Percentiles rank a stretch among this genome's conserved stretches.
phyloP scores from a whole-genome alignment of 2,888 invertebrate species.

The Neoascia interrupta region DNA sequence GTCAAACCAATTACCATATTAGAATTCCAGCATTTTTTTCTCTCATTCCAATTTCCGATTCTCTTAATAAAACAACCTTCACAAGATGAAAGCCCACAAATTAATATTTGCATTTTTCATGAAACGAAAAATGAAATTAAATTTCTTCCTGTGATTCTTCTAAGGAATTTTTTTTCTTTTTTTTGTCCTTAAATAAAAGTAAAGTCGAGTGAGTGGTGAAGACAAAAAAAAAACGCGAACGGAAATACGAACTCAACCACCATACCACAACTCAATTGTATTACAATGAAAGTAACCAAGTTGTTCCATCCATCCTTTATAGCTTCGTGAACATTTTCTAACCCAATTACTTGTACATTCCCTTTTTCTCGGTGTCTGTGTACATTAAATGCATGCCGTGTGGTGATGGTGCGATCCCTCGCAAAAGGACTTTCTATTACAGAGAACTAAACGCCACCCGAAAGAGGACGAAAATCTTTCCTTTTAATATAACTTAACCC shows the following conservation, averaged over 20 bases:
- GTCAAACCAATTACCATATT: no score
- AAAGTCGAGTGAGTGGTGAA: constrained; percentile 2
- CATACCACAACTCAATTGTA: constrained; percentile 30
- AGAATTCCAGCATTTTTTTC: not conserved
- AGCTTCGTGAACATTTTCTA: constrained; percentile 35
- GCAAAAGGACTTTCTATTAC: constrained; percentile 7
- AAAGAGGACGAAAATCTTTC: no score
- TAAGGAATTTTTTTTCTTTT: not conserved
- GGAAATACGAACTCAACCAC: not conserved
- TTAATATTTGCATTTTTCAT: constrained; percentile 52
- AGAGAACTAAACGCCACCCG: constrained; percentile 2
- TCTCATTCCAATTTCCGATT: no score
- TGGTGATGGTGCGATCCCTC: not conserved
- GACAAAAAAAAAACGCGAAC: no score
- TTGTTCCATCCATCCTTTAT: constrained; percentile 12
- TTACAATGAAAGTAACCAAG: constrained; percentile 58
- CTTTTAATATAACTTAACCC: constrained; percentile 31
- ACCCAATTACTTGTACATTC: constrained; percentile 63
- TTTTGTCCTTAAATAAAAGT: constrained; percentile 29
- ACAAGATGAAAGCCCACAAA: constrained; percentile 35
- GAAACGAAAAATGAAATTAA: constrained; percentile 24
- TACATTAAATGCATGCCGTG: constrained; percentile 60
- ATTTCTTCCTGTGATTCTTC: constrained; percentile 12
- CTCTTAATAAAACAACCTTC: constrained; percentile 6
- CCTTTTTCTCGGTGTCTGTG: constrained; percentile 43